Evolutionary conservation across 1,140 invertebrate genomes (phyloP), one percentile per base, ranked within the genome.

Genomic region (Heliconius nattereri): DNA sequence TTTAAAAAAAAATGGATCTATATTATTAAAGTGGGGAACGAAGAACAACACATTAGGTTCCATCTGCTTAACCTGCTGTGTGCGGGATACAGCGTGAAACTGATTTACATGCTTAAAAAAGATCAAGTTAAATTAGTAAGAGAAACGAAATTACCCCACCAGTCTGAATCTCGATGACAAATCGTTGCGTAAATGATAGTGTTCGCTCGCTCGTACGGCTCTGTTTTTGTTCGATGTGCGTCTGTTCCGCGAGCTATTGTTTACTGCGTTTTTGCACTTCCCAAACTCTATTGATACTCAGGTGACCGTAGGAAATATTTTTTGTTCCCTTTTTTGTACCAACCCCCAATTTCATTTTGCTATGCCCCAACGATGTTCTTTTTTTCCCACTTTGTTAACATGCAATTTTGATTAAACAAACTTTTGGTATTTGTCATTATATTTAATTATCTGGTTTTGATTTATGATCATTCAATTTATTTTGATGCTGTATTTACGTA

Each of bases 171-270:
- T 91, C 91, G 89, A 93, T 93, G 91, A 94, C 92, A 93, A 92
- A 93, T 94, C 86, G 90, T 89, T 87, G 89, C 86, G 86, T 90
- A 92, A 92, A 92, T 93, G 89, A 93, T 94, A 92, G 89, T 92
- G 90, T 91, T 89, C 89, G 87, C 83, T 87, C 85, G 86, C 83
- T 85, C 84, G 87, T 87, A 72, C 79, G 83, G 83, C 78, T 84
- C 84, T 92, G 92, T 94, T 92, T 94, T 92, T 93, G 89, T 92
- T 88, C 92, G 90, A 94, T 91, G 11, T 66, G n/a, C 60, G 60
- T 87, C 87, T 87, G 84, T 85, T 90, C 87, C 86, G 86, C 87
- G 79, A 75, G 81, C 82, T 75, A 89, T 89, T 90, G 89, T 90
- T 86, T 79, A 71, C 45, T 85, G 84, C 82, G 84, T 81, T 81